Evolutionary conservation across 2,113 vertebrate genomes (phyloP).

Genomic region (Cariama cristata): DNA sequence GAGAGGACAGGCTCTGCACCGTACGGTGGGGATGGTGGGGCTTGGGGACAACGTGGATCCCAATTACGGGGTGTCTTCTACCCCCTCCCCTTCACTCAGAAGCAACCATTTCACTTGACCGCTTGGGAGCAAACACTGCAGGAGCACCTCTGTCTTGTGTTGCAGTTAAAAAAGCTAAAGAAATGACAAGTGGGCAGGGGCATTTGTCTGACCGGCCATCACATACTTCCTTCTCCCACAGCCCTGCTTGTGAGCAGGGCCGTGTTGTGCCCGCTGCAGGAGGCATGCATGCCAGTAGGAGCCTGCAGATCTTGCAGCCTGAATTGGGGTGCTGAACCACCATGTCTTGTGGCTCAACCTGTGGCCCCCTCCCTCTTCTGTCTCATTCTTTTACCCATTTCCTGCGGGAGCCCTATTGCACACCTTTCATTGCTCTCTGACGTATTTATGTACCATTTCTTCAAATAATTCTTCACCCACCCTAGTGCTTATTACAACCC

Average conservation of each 20-base stretch:
- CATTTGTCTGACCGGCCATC: background rate
- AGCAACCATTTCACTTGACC: background rate
- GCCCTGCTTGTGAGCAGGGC: background rate
- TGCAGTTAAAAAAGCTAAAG: background rate
- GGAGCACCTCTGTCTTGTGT: background rate
- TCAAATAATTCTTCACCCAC: background rate
- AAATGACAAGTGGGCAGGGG: background rate
- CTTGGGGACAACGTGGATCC: fast-evolving
- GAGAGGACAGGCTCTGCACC: background rate
- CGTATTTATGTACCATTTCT: background rate
- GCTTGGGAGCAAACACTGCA: background rate
- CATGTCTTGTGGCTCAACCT: background rate
- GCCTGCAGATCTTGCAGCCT: background rate
- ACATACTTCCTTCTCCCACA: background rate
- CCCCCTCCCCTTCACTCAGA: background rate
- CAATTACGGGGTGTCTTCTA: background rate
- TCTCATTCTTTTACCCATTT: background rate
- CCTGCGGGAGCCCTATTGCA: background rate
- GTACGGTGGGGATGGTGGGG: fast-evolving
- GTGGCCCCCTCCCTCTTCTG: background rate
- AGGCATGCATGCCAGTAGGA: background rate
- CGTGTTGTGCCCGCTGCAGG: background rate
- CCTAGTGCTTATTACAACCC: background rate
- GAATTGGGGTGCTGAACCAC: background rate
- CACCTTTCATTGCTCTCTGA: background rate